Percentiles rank a stretch among this genome's conserved stretches.
Conservation (phyloP, 2,113 vertebrate genomes). For the Thamnaconus septentrionalis region DNA sequence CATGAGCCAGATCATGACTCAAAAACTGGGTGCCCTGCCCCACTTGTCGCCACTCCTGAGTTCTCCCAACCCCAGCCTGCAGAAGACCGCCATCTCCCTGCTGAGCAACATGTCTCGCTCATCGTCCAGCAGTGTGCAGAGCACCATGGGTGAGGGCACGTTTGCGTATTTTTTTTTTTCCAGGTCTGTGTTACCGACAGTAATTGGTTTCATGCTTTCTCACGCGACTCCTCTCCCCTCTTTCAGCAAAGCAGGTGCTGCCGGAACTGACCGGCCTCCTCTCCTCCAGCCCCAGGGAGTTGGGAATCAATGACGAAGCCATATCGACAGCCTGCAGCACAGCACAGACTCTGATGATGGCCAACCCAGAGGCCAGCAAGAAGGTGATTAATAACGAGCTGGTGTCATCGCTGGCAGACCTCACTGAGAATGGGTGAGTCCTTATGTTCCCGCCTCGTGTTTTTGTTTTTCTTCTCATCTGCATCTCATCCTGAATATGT, state of each 20-base stretch:
- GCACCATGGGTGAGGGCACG: conserved; percentile 78
- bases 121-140: conserved; percentile 71
- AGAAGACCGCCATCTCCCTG: conserved; percentile 81
- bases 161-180: background rate
- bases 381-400: conserved; percentile 74
- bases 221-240: background rate
- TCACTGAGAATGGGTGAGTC: conserved; percentile 80
- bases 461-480: no score
- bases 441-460: background rate
- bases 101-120: conserved; percentile 86
- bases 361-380: conserved; percentile 80
- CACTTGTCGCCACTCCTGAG: conserved; percentile 79
- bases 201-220: no score
- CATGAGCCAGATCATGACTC: conserved; percentile 84
- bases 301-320: conserved; percentile 78
- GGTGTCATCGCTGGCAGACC: conserved; percentile 74
- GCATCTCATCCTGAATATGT: no score
- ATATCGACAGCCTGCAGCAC: conserved; percentile 81
- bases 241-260: conserved; percentile 80
- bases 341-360: conserved; percentile 77
- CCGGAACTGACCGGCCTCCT: conserved; percentile 81
- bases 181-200: no score
- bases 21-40: conserved; percentile 80
- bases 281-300: conserved; percentile 55
- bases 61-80: conserved; percentile 76